phyloP scores from a whole-genome alignment of 2,888 invertebrate species.

The Coenonympha glycerion region DNA sequence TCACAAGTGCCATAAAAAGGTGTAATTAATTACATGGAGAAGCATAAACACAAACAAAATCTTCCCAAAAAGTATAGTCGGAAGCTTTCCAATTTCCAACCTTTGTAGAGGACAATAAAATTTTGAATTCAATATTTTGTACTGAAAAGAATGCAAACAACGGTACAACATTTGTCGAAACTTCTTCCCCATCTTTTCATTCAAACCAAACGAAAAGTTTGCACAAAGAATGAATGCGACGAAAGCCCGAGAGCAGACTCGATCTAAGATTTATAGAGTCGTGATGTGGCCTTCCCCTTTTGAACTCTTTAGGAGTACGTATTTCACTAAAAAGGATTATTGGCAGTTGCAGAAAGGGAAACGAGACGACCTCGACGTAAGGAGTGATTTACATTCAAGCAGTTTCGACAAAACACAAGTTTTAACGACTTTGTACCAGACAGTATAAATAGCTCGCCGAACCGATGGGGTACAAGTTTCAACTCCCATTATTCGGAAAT shows the following conservation, averaged over 20 bases:
- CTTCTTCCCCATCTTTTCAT: background rate
- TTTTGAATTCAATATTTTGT: too few relatives aligned
- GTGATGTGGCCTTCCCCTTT: background rate
- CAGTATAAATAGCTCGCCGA: too few relatives aligned
- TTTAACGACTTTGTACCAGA: too few relatives aligned
- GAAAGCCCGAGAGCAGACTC: background rate
- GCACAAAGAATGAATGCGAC: background rate
- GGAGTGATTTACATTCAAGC: background rate
- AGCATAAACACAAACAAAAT: too few relatives aligned
- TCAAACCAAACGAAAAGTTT: background rate
- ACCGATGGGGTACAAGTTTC: too few relatives aligned
- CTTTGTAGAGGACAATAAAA: too few relatives aligned
- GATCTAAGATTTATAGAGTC: background rate
- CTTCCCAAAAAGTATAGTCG: too few relatives aligned
- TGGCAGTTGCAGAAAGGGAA: background rate
- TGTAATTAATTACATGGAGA: too few relatives aligned
- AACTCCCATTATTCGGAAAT: too few relatives aligned
- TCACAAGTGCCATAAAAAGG: too few relatives aligned
- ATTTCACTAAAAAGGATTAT: background rate
- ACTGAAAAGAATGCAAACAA: background rate
- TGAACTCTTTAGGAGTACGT: background rate
- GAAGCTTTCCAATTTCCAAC: too few relatives aligned
- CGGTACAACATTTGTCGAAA: background rate
- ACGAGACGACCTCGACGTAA: background rate
- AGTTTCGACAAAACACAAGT: background rate